These are phyloP conservation scores for Cylas formicarius DNA, from an alignment of 1,140 invertebrate genomes.

Conservation along the genomic window DNA sequence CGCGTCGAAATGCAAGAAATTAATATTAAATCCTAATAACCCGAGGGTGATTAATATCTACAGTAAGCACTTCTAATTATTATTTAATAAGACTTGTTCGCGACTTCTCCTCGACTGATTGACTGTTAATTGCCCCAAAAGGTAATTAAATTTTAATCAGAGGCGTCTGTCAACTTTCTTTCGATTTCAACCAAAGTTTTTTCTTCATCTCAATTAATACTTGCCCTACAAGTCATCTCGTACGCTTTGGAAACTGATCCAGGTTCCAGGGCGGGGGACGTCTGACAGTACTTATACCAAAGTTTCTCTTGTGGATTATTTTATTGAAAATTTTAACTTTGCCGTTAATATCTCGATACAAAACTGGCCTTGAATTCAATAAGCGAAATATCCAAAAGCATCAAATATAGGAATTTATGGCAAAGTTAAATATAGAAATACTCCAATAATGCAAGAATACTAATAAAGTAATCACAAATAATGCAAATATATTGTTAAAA, in stretches of 20 bases:
- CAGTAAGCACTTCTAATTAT: slow-evolving; percentile 37
- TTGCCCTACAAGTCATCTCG: neutral
- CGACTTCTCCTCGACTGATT: slow-evolving; percentile 36
- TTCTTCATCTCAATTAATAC: too few relatives aligned
- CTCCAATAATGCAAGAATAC: too few relatives aligned
- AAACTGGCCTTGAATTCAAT: too few relatives aligned
- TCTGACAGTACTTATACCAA: neutral
- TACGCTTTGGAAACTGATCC: neutral
- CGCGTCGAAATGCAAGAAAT: slow-evolving; percentile 24
- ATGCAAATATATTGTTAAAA: too few relatives aligned
- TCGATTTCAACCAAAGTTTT: too few relatives aligned
- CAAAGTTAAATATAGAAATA: too few relatives aligned
- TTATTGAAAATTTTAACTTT: too few relatives aligned
- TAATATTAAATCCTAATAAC: slow-evolving; percentile 32
- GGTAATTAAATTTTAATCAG: slow-evolving; percentile 39
- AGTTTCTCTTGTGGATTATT: too few relatives aligned
- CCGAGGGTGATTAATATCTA: slow-evolving; percentile 34
- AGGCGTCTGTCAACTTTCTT: slow-evolving; percentile 5
- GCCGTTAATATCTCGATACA: too few relatives aligned
- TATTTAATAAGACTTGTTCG: slow-evolving; percentile 37
- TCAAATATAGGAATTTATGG: too few relatives aligned
- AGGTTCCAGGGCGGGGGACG: neutral
- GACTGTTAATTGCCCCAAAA: slow-evolving; percentile 38
- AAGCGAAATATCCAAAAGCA: too few relatives aligned
- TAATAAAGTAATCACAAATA: too few relatives aligned